A percentile compares a stretch with the other conserved stretches of the same genome.
Conservation (phyloP, 2,888 invertebrate species). For the Cotesia congregata region DNA sequence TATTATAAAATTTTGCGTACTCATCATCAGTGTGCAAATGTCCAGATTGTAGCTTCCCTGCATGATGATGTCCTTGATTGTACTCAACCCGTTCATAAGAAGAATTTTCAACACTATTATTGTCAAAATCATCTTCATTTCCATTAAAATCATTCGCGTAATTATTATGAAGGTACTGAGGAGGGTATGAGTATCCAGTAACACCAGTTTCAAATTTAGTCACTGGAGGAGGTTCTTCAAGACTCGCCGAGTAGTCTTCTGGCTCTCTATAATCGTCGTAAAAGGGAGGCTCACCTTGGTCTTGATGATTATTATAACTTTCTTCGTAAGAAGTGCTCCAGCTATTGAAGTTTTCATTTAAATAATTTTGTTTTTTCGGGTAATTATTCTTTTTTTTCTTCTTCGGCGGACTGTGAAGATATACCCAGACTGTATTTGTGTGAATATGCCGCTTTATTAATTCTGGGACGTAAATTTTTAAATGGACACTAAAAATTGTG, state of each 20-base stretch:
- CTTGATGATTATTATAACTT: conserved; percentile 41
- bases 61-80: conserved; percentile 57
- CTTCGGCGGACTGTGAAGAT: conserved; percentile 68
- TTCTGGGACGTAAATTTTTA: conserved; percentile 75
- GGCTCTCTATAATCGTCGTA: conserved; percentile 38
- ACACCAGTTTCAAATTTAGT: conserved; percentile 38
- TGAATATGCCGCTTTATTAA: conserved; percentile 75
- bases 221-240: conserved; percentile 17
- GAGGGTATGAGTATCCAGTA: conserved; percentile 51
- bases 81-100: conserved; percentile 51
- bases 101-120: not conserved
- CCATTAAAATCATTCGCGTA: conserved; percentile 49
- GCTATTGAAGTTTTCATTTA: conserved; percentile 61
- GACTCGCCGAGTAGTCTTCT: conserved; percentile 6
- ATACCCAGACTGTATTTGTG: conserved; percentile 75
- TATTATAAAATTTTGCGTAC: conserved; percentile 58
- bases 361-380: conserved; percentile 67
- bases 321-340: conserved; percentile 69
- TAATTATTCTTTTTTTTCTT: conserved; percentile 60
- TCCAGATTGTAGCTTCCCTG: conserved; percentile 56
- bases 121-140: conserved; percentile 66
- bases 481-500: conserved; percentile 72
- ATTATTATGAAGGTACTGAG: conserved; percentile 45
- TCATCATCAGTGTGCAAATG: conserved; percentile 56
- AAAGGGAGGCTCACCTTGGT: conserved; percentile 38